Conservation (phyloP, 2,888 invertebrate genomes). For the Coenonympha arcania region DNA sequence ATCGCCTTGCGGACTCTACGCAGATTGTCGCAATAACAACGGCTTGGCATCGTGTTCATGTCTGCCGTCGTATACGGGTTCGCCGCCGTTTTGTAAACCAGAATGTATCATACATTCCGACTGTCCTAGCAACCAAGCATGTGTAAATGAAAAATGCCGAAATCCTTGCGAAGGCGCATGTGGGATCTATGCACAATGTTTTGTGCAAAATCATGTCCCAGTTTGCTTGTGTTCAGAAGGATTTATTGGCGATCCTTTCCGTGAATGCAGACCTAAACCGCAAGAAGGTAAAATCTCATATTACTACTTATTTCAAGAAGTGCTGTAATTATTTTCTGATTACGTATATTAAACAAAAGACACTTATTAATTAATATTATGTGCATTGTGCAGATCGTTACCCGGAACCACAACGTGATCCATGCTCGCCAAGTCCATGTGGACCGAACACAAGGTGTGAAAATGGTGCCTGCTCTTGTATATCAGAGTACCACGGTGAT, state of each 20-base stretch:
- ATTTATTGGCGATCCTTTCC: constrained; percentile 81
- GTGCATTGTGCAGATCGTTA: constrained; percentile 41
- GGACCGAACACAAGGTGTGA: constrained; percentile 76
- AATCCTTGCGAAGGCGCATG: constrained; percentile 82
- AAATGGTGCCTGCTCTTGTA: constrained; percentile 76
- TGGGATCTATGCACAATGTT: constrained; percentile 78
- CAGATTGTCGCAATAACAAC: constrained; percentile 82
- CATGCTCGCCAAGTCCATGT: constrained; percentile 78
- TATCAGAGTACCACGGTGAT: constrained; percentile 77
- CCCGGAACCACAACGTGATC: constrained; percentile 49
- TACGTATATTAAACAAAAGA: not conserved
- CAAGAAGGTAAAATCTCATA: constrained; percentile 55
- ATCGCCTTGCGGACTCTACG: constrained; percentile 81
- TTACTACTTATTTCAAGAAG: too few relatives aligned
- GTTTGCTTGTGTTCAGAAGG: constrained; percentile 80
- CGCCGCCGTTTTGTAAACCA: constrained; percentile 77
- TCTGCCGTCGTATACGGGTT: constrained; percentile 76
- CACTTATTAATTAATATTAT: not conserved
- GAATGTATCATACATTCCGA: constrained; percentile 79
- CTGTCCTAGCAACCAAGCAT: constrained; percentile 77
- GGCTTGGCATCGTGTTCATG: constrained; percentile 82
- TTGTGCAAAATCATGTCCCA: constrained; percentile 80
- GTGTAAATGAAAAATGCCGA: constrained; percentile 78
- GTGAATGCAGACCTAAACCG: constrained; percentile 73
- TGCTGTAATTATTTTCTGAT: too few relatives aligned